Percentiles rank a stretch among this genome's conserved stretches.
phyloP scores from a whole-genome alignment of 30 jellyfish, hydroid and myxozoan genomes.

The Aurelia coerulea region DNA sequence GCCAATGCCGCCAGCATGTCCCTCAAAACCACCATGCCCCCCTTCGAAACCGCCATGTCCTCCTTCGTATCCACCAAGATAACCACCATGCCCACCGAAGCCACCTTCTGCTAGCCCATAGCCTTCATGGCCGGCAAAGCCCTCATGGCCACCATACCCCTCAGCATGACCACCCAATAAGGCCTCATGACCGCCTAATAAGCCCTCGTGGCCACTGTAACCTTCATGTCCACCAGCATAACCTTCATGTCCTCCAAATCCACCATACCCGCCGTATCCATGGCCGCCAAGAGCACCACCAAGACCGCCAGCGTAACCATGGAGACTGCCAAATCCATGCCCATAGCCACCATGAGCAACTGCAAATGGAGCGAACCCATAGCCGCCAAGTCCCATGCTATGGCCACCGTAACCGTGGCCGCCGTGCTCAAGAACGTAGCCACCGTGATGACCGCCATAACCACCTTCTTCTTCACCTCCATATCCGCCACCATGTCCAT shows the following conservation, averaged over 20 bases:
- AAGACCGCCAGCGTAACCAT: constrained; percentile 42
- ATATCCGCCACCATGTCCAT: constrained; percentile 30
- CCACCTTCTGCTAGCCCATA: constrained; percentile 56
- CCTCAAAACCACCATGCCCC: constrained; percentile 76
- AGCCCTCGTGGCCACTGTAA: constrained; percentile 63
- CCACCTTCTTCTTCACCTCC: constrained; percentile 58
- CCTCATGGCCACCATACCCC: constrained; percentile 60
- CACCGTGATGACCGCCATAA: constrained; percentile 55
- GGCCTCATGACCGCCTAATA: constrained; percentile 22
- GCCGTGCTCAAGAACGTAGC: constrained; percentile 21
- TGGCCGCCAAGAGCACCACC: constrained; percentile 78
- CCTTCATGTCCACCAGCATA: constrained; percentile 58
- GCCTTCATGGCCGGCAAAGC: constrained; percentile 71
- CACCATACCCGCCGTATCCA: background rate
- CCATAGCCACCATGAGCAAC: constrained; percentile 68
- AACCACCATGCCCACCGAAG: constrained; percentile 57
- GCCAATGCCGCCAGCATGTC: constrained; percentile 66
- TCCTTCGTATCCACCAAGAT: constrained; percentile 42
- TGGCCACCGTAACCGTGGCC: constrained; percentile 60
- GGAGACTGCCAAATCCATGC: constrained; percentile 41
- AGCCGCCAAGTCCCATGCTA: constrained; percentile 54
- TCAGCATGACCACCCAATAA: constrained; percentile 5
- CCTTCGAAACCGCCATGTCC: constrained; percentile 58
- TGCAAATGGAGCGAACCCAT: constrained; percentile 54
- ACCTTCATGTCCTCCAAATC: constrained; percentile 45